These are phyloP conservation scores for Drosophila albomicans DNA, from an alignment of 1,140 invertebrate genomes.

Conservation along the genomic window DNA sequence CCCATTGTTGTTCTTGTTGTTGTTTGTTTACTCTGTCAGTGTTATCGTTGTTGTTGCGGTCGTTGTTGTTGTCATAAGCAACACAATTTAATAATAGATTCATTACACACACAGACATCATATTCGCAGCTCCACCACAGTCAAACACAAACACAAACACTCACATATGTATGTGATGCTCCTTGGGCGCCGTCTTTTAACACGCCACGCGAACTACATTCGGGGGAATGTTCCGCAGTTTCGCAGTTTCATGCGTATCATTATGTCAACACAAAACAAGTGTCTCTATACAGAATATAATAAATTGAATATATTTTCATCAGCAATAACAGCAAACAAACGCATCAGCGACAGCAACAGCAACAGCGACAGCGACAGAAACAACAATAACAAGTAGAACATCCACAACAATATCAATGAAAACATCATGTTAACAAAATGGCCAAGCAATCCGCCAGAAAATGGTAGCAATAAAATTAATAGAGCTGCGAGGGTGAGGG, in stretches of 20 bases:
- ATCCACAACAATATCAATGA: slow-evolving; percentile 44
- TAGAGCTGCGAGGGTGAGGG: slow-evolving; percentile 14
- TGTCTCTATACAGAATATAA: slow-evolving; percentile 78
- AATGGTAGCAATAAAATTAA: slow-evolving; percentile 55
- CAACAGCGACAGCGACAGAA: slow-evolving; percentile 30
- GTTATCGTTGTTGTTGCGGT: slow-evolving; percentile 54
- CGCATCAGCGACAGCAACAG: slow-evolving; percentile 49
- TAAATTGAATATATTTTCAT: slow-evolving; percentile 83
- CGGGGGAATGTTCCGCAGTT: slow-evolving; percentile 34
- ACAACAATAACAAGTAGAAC: slow-evolving; percentile 27
- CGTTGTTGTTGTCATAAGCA: slow-evolving; percentile 67
- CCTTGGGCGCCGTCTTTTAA: slow-evolving; percentile 28
- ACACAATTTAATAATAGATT: slow-evolving; percentile 83
- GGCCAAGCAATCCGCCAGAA: slow-evolving; percentile 48
- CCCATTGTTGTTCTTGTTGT: slow-evolving; percentile 19
- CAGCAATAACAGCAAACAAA: slow-evolving; percentile 74
- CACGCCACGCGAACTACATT: slow-evolving; percentile 43
- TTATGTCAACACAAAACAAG: slow-evolving; percentile 77
- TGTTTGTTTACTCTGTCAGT: slow-evolving; percentile 48
- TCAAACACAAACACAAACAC: slow-evolving; percentile 21
- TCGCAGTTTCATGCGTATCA: slow-evolving; percentile 61
- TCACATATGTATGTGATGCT: slow-evolving; percentile 7
- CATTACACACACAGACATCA: slow-evolving; percentile 64
- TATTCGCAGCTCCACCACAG: slow-evolving; percentile 30
- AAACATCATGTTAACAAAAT: slow-evolving; percentile 77